Base-by-base conservation (phyloP, 2,888 invertebrate genomes). In the Mimas tiliae region DNA sequence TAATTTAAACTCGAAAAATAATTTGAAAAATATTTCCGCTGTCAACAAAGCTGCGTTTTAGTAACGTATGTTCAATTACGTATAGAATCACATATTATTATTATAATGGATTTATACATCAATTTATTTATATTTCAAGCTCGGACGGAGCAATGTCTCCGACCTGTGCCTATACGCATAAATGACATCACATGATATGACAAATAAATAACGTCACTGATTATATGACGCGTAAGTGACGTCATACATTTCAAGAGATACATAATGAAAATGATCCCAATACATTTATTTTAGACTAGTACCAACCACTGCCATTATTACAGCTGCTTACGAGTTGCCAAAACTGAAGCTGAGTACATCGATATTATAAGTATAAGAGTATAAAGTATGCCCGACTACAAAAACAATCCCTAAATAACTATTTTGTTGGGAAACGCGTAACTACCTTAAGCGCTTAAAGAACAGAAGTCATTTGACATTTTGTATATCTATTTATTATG, bases 301-400 rank as follows among this genome's bases (percentile, higher is more conserved):
- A 58, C 19, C 19, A 58, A 19, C 19, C 38, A 58, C 42, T 21
- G 38, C 42, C 38, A 58, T 19, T 42, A 42, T 58, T 45, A 11
- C 9, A 27, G 58, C 58, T 21, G 19, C 34, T 38, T 34, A 16
- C 50, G 8, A 50, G 50, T 42, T 58, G 58, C 11, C 58, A 38
- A 42, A 42, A 42, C 11, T 58, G 38, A 16, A 38, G 38, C 55
- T 19, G 58, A 58, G 42, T 58, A 58, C 19, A 52, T 27, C 21
- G 33, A 53, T 33, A 8, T n/a, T n/a, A 6, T 19, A 42, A 42
- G 38, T 19, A 19, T 42, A 58, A 14, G 38, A 58, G 58, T 58
- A n/a, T n/a, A 58, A 58, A 58, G 58, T 42, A 58, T 58, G 58
- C 58, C 55, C 38, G 42, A 58, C 58, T 58, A 58, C 55, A 58